A percentile compares a stretch with the other conserved stretches of the same genome.
phyloP scores from a whole-genome alignment of 2,113 vertebrate genomes.

The Mionectes macconnelli region DNA sequence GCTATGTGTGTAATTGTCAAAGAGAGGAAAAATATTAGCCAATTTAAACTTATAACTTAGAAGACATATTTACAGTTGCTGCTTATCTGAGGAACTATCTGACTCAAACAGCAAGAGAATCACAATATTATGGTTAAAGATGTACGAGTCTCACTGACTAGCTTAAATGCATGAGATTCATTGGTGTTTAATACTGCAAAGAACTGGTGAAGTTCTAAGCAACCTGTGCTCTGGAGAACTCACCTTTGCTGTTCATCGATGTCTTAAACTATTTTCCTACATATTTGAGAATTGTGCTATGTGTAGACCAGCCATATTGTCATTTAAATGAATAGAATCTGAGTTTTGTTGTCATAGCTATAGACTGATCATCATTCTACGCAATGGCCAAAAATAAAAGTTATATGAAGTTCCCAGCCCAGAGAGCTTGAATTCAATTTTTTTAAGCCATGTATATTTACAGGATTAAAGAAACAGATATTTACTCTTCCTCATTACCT shows the following conservation, averaged over 20 bases:
- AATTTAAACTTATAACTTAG: background rate
- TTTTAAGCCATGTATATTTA: background rate
- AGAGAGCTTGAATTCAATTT: background rate
- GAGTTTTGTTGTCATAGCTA: background rate
- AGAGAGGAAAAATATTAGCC: background rate
- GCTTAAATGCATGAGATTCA: background rate
- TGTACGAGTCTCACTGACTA: background rate
- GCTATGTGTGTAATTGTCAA: background rate
- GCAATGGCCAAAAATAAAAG: background rate
- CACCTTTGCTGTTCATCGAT: background rate
- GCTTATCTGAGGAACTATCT: background rate
- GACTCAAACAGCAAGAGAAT: background rate
- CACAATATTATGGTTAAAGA: background rate
- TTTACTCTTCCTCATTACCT: background rate
- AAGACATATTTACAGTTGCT: background rate
- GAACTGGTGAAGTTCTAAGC: background rate
- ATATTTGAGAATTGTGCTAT: background rate
- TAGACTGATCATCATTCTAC: background rate
- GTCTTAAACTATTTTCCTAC: background rate
- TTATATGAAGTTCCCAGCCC: background rate
- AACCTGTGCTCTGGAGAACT: background rate
- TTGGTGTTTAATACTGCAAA: background rate
- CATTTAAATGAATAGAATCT: background rate
- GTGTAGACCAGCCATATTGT: background rate
- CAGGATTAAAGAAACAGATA: background rate